These are phyloP conservation scores for Drosophila equinoxialis DNA, from an alignment of 1,140 invertebrate genomes.

Conservation along the genomic window DNA sequence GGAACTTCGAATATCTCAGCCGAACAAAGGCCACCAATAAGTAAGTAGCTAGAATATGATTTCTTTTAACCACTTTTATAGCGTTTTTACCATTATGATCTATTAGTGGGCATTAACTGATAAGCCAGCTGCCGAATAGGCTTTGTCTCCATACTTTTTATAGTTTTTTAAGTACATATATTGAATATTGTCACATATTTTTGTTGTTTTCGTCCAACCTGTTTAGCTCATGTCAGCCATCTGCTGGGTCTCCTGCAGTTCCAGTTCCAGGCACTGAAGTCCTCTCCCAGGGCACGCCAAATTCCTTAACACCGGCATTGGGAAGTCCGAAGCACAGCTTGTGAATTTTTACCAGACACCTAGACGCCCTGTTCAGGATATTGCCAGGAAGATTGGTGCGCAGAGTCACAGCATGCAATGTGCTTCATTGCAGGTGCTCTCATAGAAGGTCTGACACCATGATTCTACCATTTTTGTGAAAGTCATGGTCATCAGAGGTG, in stretches of 20 bases:
- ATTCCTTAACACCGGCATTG: conserved; percentile 15
- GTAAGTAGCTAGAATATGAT: conserved; percentile 54
- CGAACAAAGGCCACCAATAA: conserved; percentile 53
- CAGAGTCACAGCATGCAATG: conserved; percentile 52
- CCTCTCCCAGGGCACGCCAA: neutral
- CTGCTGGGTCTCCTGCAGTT: neutral
- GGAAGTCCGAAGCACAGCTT: conserved; percentile 36
- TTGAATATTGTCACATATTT: neutral
- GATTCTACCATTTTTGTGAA: conserved; percentile 49
- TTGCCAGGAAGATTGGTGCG: conserved; percentile 19
- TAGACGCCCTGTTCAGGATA: conserved; percentile 60
- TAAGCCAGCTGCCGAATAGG: conserved; percentile 48
- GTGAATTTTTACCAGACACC: conserved; percentile 50
- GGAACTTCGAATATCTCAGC: conserved; percentile 28
- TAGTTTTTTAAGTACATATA: conserved; percentile 9
- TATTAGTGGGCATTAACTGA: conserved; percentile 75
- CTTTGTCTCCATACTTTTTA: conserved; percentile 17
- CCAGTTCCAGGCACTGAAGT: conserved; percentile 9
- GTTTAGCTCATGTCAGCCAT: conserved; percentile 12
- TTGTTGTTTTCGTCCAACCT: neutral
- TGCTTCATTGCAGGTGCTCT: conserved; percentile 62
- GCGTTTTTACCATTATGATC: conserved; percentile 67
- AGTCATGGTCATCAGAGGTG: conserved; percentile 59
- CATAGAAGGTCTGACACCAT: conserved; percentile 14
- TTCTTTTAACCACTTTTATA: conserved; percentile 58